phyloP scores from a whole-genome alignment of 2,797 vertebrate genomes.

The Trachurus trachurus region DNA sequence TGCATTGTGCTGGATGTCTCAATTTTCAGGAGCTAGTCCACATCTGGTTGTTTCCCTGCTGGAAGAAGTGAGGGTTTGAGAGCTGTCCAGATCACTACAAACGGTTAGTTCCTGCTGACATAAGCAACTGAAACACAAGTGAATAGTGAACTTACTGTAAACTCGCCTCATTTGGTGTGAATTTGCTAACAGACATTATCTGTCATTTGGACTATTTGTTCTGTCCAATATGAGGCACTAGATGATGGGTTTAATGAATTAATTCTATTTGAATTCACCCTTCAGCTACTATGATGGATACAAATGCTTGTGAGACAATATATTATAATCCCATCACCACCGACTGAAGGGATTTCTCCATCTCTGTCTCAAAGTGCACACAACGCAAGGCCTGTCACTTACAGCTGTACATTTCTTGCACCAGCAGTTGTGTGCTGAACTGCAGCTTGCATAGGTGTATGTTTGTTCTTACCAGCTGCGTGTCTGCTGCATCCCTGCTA shows the following conservation, averaged over 20 bases:
- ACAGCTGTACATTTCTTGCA: no score
- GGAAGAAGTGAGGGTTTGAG: constrained; percentile 54
- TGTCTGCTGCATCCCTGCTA: no score
- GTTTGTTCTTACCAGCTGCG: no score
- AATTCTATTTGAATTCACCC: background rate
- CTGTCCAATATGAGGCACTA: background rate
- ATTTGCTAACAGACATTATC: background rate
- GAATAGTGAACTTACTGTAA: background rate
- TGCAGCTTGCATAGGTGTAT: no score
- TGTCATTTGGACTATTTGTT: background rate
- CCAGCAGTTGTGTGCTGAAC: no score
- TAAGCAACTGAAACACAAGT: constrained; percentile 32
- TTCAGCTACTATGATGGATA: background rate
- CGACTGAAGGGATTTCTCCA: background rate
- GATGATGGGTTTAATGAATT: background rate
- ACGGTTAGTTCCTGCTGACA: constrained; percentile 27
- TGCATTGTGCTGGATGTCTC: constrained; percentile 59
- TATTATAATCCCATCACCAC: background rate
- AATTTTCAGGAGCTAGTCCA: constrained; percentile 44
- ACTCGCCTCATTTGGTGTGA: background rate
- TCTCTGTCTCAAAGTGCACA: background rate
- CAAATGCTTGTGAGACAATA: background rate
- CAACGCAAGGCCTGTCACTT: background rate
- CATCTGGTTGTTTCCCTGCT: constrained; percentile 47
- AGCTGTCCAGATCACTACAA: constrained; percentile 37